A percentile compares a stretch with the other conserved stretches of the same genome.
These are phyloP conservation scores for Lophotriccus pileatus DNA, from an alignment of 2,797 vertebrate genomes.

Conservation along the genomic window DNA sequence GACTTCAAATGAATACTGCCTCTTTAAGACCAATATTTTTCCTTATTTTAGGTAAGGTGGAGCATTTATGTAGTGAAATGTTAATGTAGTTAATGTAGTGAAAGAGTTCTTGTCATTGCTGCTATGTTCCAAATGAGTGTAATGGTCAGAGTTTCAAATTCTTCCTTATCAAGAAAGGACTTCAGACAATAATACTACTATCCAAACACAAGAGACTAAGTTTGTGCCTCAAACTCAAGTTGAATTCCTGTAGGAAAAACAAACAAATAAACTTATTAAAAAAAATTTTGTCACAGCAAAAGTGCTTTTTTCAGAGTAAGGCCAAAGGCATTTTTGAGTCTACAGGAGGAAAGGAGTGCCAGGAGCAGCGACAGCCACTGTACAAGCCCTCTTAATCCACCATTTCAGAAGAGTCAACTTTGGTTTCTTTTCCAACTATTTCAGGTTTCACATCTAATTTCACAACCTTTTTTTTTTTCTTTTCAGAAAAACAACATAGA, in stretches of 20 bases:
- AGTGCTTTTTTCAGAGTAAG: not conserved
- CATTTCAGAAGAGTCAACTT: not conserved
- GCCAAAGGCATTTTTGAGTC: not conserved
- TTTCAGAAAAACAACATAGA: not conserved
- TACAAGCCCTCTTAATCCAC: not conserved
- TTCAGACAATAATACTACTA: not conserved
- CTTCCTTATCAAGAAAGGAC: not conserved
- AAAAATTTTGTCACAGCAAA: not conserved
- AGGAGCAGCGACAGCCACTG: not conserved
- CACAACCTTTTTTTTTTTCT: not conserved
- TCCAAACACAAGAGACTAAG: not conserved
- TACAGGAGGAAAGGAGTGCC: not conserved
- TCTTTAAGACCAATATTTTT: not conserved
- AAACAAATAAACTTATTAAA: not conserved
- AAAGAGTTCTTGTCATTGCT: not conserved
- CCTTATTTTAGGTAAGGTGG: not conserved
- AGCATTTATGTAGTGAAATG: not conserved
- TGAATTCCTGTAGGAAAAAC: not conserved
- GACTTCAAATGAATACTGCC: not conserved
- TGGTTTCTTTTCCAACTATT: not conserved
- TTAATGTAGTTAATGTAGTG: not conserved
- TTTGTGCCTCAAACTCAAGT: not conserved
- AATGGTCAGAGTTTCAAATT: not conserved
- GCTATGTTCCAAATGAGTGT: not conserved
- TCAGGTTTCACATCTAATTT: not conserved